Percentiles rank a stretch among this genome's conserved stretches.
Conservation (phyloP, 1,140 invertebrate genomes). For the Ptiloglossa arizonensis region DNA sequence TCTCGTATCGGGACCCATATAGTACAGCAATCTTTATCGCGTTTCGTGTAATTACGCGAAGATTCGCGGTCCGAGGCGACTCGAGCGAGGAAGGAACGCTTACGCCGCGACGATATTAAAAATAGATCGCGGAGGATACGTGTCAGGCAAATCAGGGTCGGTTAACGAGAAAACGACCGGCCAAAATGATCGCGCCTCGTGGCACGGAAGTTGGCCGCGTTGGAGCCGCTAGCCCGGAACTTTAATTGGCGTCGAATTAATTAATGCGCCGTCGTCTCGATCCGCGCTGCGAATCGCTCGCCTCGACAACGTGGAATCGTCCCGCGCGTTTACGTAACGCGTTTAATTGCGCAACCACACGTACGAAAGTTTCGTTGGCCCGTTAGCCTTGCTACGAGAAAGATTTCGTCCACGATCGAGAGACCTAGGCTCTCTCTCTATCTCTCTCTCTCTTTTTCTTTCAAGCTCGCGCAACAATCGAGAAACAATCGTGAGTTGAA, state of each 20-base stretch:
- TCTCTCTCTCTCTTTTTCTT: no score
- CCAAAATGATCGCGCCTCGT: slow-evolving; percentile 7
- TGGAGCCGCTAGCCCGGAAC: slow-evolving; percentile 9
- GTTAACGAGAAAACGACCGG: not conserved
- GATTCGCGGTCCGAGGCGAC: no score
- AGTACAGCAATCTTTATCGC: no score
- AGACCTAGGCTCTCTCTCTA: no score
- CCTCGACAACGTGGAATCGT: not conserved
- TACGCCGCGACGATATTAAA: not conserved
- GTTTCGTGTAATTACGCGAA: no score
- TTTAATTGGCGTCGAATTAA: slow-evolving; percentile 52
- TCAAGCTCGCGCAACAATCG: no score
- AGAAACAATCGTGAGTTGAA: no score
- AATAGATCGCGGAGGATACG: not conserved
- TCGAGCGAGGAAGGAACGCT: no score
- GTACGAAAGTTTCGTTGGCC: slow-evolving; percentile 15
- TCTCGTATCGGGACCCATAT: no score
- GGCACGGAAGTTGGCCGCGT: not conserved
- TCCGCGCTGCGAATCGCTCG: not conserved
- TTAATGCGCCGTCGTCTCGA: slow-evolving; percentile 9
- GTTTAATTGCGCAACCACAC: slow-evolving; percentile 29
- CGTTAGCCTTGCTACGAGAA: slow-evolving; percentile 7
- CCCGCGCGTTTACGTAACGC: slow-evolving; percentile 22
- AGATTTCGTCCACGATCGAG: not conserved
- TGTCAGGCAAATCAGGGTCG: not conserved